These are phyloP conservation scores for Todiramphus saurophagus DNA, from an alignment of 2,113 vertebrate genomes.

Conservation along the genomic window DNA sequence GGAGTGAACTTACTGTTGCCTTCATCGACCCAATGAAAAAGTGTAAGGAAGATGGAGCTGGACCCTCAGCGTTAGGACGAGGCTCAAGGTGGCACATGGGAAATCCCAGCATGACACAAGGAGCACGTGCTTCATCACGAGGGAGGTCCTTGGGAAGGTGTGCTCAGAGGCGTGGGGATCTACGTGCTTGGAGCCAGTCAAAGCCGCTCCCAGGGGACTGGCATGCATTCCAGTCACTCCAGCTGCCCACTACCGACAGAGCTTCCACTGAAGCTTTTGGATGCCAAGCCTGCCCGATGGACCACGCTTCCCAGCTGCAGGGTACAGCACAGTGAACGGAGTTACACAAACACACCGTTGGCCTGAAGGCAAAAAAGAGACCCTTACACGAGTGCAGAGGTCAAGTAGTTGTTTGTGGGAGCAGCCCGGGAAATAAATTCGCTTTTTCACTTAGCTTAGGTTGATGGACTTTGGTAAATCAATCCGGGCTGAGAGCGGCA, in stretches of 20 bases:
- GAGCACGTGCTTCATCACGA: accelerated
- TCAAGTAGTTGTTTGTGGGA: background rate
- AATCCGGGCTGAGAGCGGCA: accelerated
- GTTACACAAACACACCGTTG: background rate
- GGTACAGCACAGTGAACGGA: accelerated
- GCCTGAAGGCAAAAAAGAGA: background rate
- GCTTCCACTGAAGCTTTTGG: background rate
- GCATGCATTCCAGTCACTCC: background rate
- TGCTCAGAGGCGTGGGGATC: background rate
- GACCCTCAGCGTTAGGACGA: background rate
- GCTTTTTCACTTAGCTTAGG: background rate
- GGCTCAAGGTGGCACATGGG: background rate
- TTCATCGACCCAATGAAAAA: background rate
- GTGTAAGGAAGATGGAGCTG: background rate
- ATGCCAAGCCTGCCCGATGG: background rate
- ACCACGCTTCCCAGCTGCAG: accelerated
- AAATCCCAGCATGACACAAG: background rate
- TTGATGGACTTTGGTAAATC: background rate
- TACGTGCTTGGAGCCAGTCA: background rate
- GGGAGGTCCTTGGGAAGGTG: background rate
- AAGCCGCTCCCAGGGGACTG: background rate
- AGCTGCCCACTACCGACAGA: background rate
- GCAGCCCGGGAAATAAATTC: background rate
- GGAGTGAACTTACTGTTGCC: background rate
- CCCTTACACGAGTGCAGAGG: background rate